Percentiles rank a stretch among this genome's conserved stretches.
These are phyloP conservation scores for Sinotaia quadrata DNA, from an alignment of 2,888 invertebrate genomes.

Conservation along the genomic window DNA sequence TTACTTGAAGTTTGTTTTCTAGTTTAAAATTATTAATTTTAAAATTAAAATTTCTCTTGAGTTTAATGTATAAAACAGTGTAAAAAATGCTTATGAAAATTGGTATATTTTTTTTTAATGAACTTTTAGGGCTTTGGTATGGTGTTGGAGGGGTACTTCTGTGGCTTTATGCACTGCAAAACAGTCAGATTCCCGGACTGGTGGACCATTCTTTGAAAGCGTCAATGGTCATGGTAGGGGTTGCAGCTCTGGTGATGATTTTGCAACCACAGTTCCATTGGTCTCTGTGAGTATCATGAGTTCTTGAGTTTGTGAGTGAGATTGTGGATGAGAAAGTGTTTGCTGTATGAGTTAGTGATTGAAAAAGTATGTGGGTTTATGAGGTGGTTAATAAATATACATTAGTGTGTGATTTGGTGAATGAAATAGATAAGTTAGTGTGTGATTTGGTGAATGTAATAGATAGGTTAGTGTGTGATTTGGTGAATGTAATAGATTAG, in stretches of 20 bases:
- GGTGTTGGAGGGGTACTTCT: slow-evolving; percentile 51
- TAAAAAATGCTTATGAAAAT: not conserved
- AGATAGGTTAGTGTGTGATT: too few species aligned
- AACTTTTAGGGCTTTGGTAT: slow-evolving; percentile 56
- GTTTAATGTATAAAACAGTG: not conserved
- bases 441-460: too few species aligned
- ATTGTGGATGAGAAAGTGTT: too few species aligned
- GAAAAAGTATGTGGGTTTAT: too few species aligned
- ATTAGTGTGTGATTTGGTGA: too few species aligned
- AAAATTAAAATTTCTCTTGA: not conserved
- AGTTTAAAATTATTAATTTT: too few species aligned
- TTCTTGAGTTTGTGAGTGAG: too few species aligned
- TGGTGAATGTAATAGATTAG: too few species aligned
- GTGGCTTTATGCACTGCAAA: slow-evolving; percentile 41
- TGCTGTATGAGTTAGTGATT: too few species aligned
- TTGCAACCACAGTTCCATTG: slow-evolving; percentile 50
- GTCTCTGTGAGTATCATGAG: slow-evolving; percentile 56
- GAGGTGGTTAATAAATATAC: too few species aligned
- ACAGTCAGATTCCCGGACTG: slow-evolving; percentile 42
- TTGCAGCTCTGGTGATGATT: slow-evolving; percentile 50
- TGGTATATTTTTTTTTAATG: not conserved
- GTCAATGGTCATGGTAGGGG: slow-evolving; percentile 35
- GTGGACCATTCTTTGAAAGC: slow-evolving; percentile 29
- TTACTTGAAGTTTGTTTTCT: too few species aligned
- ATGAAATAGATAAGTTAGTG: too few species aligned